These are phyloP conservation scores for Monodelphis domestica DNA, from an alignment of 2,797 vertebrate genomes.

Conservation along the genomic window DNA sequence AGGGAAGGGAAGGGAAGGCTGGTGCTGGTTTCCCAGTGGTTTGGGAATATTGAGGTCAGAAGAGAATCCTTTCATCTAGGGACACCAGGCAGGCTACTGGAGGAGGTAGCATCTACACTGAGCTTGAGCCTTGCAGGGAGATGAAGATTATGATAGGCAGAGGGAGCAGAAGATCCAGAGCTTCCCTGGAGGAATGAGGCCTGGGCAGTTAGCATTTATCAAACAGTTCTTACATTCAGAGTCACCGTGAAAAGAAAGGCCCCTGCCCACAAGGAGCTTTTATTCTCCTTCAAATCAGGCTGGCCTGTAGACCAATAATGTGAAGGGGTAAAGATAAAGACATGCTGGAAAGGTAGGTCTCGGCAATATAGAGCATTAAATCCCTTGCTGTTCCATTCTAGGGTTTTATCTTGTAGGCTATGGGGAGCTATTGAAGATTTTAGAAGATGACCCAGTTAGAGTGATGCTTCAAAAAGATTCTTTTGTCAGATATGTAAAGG, in stretches of 20 bases:
- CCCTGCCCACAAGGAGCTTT: not conserved
- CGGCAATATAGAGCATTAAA: not conserved
- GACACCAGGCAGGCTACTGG: not conserved
- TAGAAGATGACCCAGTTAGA: not conserved
- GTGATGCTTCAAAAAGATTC: not conserved
- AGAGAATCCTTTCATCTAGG: not conserved
- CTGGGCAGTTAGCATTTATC: not conserved
- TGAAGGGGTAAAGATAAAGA: not conserved
- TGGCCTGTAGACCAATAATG: not conserved
- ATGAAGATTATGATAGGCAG: not conserved
- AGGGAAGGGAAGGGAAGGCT: not conserved
- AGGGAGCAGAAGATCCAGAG: not conserved
- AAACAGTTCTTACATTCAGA: not conserved
- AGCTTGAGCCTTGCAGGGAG: too few species aligned
- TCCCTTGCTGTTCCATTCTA: not conserved
- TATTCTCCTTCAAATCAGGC: not conserved
- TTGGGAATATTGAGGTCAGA: not conserved
- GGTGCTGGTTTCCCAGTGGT: not conserved
- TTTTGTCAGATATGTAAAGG: not conserved
- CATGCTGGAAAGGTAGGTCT: not conserved
- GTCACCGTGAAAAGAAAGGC: not conserved
- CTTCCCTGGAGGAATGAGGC: not conserved
- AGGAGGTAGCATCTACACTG: not conserved
- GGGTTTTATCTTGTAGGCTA: not conserved
- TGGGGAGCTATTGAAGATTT: not conserved